Evolutionary conservation across 2,113 vertebrate species (phyloP).

Genomic region (Manacus vitellinus): DNA sequence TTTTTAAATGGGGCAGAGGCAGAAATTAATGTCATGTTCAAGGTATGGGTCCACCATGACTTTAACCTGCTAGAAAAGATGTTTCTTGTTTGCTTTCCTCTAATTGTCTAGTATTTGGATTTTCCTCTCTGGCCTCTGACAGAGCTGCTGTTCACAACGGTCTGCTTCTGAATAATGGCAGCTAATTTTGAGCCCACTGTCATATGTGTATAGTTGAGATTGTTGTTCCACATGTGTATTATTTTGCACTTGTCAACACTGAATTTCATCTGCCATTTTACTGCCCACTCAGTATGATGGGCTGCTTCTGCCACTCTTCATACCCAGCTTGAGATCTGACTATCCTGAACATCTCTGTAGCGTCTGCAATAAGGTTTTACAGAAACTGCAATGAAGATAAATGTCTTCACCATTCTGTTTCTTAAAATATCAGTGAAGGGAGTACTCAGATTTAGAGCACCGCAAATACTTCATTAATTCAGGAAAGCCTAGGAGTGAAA

Average conservation of each 20-base stretch:
- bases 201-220: neutral
- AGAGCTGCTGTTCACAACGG: neutral
- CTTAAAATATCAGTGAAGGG: constrained; percentile 39
- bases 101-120: neutral
- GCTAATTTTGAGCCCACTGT: neutral
- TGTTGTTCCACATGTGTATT: neutral
- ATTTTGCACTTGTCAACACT: constrained; percentile 25
- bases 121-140: neutral
- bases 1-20: neutral
- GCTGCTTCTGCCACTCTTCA: neutral
- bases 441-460: neutral
- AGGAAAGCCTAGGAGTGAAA: constrained; percentile 52
- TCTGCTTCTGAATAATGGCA: neutral
- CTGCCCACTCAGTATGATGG: neutral
- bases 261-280: constrained; percentile 39
- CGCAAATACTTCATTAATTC: constrained; percentile 60
- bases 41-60: neutral
- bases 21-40: neutral
- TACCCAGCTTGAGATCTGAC: constrained; percentile 13
- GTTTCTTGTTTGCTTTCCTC: neutral
- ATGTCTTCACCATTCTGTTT: constrained; percentile 2
- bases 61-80: neutral
- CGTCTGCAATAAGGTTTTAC: constrained; percentile 26
- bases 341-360: neutral
- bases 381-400: constrained; percentile 16